Base-by-base conservation (phyloP, 2,113 vertebrate genomes). In the Oreochromis tanganicae region DNA sequence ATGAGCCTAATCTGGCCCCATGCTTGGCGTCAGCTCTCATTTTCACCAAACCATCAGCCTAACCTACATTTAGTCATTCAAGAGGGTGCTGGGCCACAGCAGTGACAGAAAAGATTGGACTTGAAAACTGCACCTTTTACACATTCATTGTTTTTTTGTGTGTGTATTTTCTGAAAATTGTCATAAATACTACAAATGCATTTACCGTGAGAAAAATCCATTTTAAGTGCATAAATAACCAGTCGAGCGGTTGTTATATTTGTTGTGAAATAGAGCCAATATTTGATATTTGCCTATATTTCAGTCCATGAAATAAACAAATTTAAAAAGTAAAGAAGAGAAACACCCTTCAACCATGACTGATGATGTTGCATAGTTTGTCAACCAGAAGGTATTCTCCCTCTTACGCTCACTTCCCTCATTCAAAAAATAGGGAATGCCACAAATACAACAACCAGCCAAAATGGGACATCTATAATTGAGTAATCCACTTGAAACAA, bases 21-120 rank as follows among this genome's bases (percentile, higher is more conserved):
- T 88, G 91, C 92, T 92, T 92, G 94, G 88, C 88, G 91, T 96
- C 95, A 81, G 88, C 92, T 94, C 92, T 95, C 89, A 91, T 96
- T 96, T 95, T 86, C 87, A 92, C 90, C 91, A 86, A 81, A 57
- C 85, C 83, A 55, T 88, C 89, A 85, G 85, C 32, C 75, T 34
- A 63, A 90, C 71, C 24, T 11, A 71, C 82, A 24, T 80, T 87
- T 59, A 61, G 85, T 36, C 43, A 56, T 66, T 80, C 73, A 86
- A 32, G 4, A 56, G 46, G 73, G 80, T 81, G 34, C 38, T 10
- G 32, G 29, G 27, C 73, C 13, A 1, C 24, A 21, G 54, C 17
- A 29, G 13, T 63, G 11, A 63, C 57, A 84, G 61, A 84, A 81
- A 73, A 5, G n/a, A 56, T 81, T 86, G 85, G 52, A 52, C 27